phyloP scores from a whole-genome alignment of 2,113 vertebrate species.

The Epinephelus cyanopodus region DNA sequence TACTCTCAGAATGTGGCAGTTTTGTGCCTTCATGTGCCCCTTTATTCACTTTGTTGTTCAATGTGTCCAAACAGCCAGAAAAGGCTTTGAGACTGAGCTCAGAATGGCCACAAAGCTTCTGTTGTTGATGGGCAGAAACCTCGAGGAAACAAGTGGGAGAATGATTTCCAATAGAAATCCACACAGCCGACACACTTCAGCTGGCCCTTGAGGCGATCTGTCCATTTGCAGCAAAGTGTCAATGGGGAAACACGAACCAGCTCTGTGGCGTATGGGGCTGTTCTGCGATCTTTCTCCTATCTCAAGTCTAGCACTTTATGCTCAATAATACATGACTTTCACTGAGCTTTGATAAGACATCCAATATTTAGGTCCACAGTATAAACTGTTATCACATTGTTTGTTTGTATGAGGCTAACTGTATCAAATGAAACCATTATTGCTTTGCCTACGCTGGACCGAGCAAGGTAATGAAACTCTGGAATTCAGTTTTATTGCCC shows the following conservation, averaged over 20 bases:
- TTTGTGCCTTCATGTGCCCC: slow-evolving; percentile 13
- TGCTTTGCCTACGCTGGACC: slow-evolving; percentile 5
- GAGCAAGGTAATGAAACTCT: slow-evolving; percentile 23
- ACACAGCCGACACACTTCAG: slow-evolving; percentile 68
- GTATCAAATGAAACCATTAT: slow-evolving; percentile 27
- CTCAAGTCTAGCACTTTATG: slow-evolving; percentile 30
- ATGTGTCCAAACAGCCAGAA: slow-evolving; percentile 31
- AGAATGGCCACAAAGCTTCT: slow-evolving; percentile 51
- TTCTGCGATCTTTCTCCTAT: slow-evolving; percentile 29
- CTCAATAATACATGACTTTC: slow-evolving; percentile 35
- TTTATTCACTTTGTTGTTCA: slow-evolving; percentile 35
- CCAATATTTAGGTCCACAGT: slow-evolving; percentile 11
- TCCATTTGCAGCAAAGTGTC: slow-evolving; percentile 64
- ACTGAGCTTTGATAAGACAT: slow-evolving; percentile 30
- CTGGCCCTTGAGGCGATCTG: slow-evolving; percentile 61
- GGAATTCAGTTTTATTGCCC: slow-evolving; percentile 19
- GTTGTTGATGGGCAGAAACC: slow-evolving; percentile 69
- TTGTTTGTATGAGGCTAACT: slow-evolving; percentile 26
- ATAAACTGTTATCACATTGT: slow-evolving; percentile 19
- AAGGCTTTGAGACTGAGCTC: slow-evolving; percentile 24
- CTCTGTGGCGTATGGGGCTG: slow-evolving; percentile 27
- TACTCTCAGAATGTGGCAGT: slow-evolving; percentile 7
- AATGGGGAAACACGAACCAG: slow-evolving; percentile 54
- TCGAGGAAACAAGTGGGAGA: slow-evolving; percentile 70
- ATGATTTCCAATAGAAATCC: slow-evolving; percentile 82